phyloP scores from a whole-genome alignment of 2,797 vertebrate genomes.

The Coccyzus lansbergi region DNA sequence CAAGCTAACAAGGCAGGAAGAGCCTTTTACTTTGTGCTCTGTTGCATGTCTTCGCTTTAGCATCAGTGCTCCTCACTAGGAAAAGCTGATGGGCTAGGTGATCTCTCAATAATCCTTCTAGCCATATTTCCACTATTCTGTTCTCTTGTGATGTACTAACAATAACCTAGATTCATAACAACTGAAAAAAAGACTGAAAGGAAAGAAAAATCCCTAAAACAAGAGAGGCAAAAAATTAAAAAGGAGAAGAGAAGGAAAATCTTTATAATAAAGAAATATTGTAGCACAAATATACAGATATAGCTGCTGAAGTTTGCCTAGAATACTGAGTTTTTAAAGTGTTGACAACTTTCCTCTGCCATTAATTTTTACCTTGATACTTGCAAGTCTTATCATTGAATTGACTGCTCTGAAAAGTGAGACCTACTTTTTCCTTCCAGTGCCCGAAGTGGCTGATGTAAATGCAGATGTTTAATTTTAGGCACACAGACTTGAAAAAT shows the following conservation, averaged over 20 bases:
- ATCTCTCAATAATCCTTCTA: not conserved
- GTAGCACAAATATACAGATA: not conserved
- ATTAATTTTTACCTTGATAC: not conserved
- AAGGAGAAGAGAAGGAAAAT: not conserved
- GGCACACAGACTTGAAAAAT: slow-evolving; percentile 24
- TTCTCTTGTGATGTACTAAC: not conserved
- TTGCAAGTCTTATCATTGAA: not conserved
- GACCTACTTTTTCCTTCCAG: not conserved
- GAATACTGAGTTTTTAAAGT: not conserved
- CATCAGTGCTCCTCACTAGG: not conserved
- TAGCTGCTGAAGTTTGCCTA: not conserved
- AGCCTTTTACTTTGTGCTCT: not conserved
- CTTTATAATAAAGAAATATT: not conserved
- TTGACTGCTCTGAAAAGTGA: slow-evolving; percentile 18
- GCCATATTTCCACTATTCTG: not conserved
- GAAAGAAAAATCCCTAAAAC: not conserved
- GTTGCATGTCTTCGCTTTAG: not conserved
- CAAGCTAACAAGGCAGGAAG: not conserved
- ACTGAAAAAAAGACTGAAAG: not conserved
- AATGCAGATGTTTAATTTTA: slow-evolving; percentile 34
- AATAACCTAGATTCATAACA: not conserved
- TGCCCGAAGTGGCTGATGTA: not conserved
- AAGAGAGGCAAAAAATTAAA: not conserved
- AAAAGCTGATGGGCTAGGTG: not conserved
- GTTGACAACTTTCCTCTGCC: not conserved